Evolutionary conservation across 2,797 vertebrate species (phyloP), one percentile per base, ranked within the genome.

Genomic region (Poliocrania exsul): DNA sequence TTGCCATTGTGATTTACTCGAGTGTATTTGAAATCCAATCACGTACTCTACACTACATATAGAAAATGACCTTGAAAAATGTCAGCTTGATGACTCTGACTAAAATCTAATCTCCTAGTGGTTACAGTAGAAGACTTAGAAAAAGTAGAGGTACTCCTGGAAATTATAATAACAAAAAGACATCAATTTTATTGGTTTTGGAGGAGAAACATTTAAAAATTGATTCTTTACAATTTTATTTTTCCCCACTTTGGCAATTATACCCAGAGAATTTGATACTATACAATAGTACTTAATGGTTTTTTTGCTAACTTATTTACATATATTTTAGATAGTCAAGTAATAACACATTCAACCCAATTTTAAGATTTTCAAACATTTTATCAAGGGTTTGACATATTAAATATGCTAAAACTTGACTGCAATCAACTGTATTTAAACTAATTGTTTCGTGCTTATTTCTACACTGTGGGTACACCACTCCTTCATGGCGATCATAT

Each of bases 61-160:
- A 97, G 94, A 96, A 97, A 97, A 97, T 92, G 95, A 97, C 96
- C 97, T 97, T 96, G 95, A 94, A 96, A 95, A 97, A 97, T 96
- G 97, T 96, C 96, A 97, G 89, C 70, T 95, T 96, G 93, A 94
- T 97, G 94, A 96, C 83, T 95, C 94, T 95, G 85, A 97, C 96
- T 96, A 97, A 97, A 97, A 96, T 93, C 72, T 95, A 95, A 95
- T 95, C 94, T 96, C 96, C 88, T 92, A 86, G 82, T 65, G 87
- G 75, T 95, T 96, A 93, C 37, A 60, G 90, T 91, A 91, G 93
- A 95, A 96, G 92, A 95, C 58, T 90, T 61, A 61, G 53, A 89
- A 88, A 73, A 95, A 96, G 88, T 94, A 94, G 78, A 94, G 88
- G 73, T 94, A 95, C 70, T 95, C 66, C 92, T 86, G n/a, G 65